Conservation (phyloP, 2,113 vertebrate species). For the Barbus barbus region DNA sequence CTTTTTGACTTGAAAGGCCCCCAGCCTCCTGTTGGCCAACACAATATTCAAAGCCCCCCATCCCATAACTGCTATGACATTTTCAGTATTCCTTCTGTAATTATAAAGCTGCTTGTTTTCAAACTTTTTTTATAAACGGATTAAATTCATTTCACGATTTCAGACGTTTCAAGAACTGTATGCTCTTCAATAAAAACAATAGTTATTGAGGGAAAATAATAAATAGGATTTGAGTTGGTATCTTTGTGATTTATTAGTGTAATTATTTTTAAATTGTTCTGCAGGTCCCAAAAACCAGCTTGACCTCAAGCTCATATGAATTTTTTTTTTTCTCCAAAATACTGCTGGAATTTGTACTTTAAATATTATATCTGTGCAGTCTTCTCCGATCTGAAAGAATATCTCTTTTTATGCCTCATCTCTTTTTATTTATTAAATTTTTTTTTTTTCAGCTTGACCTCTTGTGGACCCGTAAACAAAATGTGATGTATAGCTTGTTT, state of each 20-base stretch:
- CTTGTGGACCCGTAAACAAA: slow-evolving; percentile 95
- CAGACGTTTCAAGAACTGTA: background rate
- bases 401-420: background rate
- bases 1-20: background rate
- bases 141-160: too few species aligned
- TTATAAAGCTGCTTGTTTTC: background rate
- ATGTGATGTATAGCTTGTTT: slow-evolving; percentile 95
- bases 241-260: background rate
- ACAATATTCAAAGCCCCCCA: too few species aligned
- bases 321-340: too few species aligned
- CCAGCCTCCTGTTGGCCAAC: background rate
- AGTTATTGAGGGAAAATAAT: too few species aligned
- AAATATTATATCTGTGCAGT: background rate
- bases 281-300: background rate
- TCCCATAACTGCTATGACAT: too few species aligned
- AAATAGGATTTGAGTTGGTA: too few species aligned
- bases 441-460: slow-evolving; percentile 89
- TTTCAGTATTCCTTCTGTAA: background rate
- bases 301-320: background rate
- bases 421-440: background rate
- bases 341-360: background rate
- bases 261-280: background rate
- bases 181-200: too few species aligned
- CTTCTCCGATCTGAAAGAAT: background rate
- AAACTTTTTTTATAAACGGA: too few species aligned